phyloP scores from a whole-genome alignment of 2,113 vertebrate species.

The Ptilonorhynchus violaceus region DNA sequence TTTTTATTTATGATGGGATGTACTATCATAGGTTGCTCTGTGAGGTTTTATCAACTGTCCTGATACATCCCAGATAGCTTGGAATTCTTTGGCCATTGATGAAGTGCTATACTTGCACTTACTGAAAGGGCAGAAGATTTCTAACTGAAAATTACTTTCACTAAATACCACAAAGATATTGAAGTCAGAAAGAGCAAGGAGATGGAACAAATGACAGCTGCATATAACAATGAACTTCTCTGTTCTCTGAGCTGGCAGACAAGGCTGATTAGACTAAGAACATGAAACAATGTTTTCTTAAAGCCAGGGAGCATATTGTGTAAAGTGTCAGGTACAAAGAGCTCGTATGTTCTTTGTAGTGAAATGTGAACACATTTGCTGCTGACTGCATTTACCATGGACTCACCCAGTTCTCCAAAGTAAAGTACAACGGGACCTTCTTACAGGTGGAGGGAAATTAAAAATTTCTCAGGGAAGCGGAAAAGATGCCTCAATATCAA shows the following conservation, averaged over 20 bases:
- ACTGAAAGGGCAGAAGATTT: conserved; percentile 91
- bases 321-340: conserved; percentile 74
- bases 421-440: neutral
- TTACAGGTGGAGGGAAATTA: neutral
- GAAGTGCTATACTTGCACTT: conserved; percentile 92
- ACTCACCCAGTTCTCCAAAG: neutral
- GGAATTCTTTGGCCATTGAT: conserved; percentile 94
- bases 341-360: conserved; percentile 66
- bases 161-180: conserved; percentile 86
- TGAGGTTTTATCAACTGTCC: conserved; percentile 94
- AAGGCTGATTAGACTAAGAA: conserved; percentile 82
- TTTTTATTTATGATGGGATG: conserved; percentile 98
- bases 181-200: conserved; percentile 81
- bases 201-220: conserved; percentile 83
- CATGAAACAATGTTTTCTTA: conserved; percentile 82
- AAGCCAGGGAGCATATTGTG: conserved; percentile 73
- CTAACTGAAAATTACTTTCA: conserved; percentile 94
- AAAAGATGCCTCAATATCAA: neutral
- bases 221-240: conserved; percentile 85
- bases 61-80: conserved; percentile 96
- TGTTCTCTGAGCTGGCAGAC: conserved; percentile 73
- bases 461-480: neutral
- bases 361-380: conserved; percentile 56
- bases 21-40: conserved; percentile 88
- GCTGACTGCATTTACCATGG: conserved; percentile 22